Evolutionary conservation across 2,113 vertebrate species (phyloP), one percentile per base, ranked within the genome.

Genomic region (Struthio camelus): DNA sequence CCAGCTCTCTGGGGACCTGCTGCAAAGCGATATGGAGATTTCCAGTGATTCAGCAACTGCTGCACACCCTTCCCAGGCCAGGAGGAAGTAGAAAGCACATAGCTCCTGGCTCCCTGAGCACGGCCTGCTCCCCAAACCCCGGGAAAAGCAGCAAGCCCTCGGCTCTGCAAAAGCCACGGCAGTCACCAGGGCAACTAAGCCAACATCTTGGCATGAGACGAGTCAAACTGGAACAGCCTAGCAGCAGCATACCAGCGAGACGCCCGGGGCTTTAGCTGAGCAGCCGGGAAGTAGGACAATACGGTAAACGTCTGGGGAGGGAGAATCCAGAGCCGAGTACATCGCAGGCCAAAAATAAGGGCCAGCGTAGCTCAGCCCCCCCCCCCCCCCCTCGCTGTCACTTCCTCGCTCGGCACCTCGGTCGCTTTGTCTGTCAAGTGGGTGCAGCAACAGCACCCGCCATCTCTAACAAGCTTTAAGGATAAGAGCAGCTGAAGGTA

Each of bases 101-200:
- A 14, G 51, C 28, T 34, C 46, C 76, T 5, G 1, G 28, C 16
- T 6, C 54, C 32, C 12, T 4, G 2, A 46, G 25, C 79, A 76
- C 14, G n/a, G 36, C 34, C n/a, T 1, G 7, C 24, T 6, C 76
- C 62, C 18, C 62, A 85, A 72, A 67, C 9, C 28, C 71, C 3
- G 2, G 48, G 53, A 77, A 65, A 0, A 78, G 24, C 54, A 80
- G 44, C 28, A 67, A 62, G 28, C 28, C 4, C 0, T 28, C 0
- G 0, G 69, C 73, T 73, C 73, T 3, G 2, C 44, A 53, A 61
- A 34, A 82, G 61, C 40, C 2, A 0, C 66, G 67, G 66, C 56
- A 75, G 42, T 4, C 10, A 1, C 56, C 61, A 70, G 28, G 66
- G 34, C 25, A 84, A 5, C 54, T 36, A 79, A 66, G 48, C 34